Conservation (phyloP, 2,888 invertebrate species). For the Stratiomys singularior region DNA sequence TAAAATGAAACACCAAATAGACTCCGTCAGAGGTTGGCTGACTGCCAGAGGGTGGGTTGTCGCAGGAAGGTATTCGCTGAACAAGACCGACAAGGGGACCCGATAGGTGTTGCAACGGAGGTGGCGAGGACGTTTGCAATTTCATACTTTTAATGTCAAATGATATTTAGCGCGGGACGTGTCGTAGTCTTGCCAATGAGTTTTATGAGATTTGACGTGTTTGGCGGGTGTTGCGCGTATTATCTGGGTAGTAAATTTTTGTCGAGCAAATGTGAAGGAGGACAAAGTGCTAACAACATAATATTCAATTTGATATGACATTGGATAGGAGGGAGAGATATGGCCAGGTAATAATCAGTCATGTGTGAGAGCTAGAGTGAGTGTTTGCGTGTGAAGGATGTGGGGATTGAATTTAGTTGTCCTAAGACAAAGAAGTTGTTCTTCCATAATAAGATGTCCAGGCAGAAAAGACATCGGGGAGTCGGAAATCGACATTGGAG, state of each 20-base stretch:
- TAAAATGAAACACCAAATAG: constrained; percentile 1
- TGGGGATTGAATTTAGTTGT: too few species aligned
- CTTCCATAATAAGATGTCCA: too few species aligned
- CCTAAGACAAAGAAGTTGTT: too few species aligned
- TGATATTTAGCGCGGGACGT: constrained; percentile 13
- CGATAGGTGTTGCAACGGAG: background rate
- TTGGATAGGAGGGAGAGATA: background rate
- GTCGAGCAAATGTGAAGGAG: background rate
- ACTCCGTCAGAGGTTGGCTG: background rate
- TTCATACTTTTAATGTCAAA: constrained; percentile 40
- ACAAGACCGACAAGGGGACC: background rate
- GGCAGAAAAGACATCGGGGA: too few species aligned
- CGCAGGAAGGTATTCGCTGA: background rate
- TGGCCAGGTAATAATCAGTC: too few species aligned
- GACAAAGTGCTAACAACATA: constrained; percentile 13
- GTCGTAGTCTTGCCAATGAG: background rate
- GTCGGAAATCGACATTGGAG: too few species aligned
- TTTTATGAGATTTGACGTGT: constrained; percentile 18
- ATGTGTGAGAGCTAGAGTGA: too few species aligned
- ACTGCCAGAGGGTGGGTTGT: background rate
- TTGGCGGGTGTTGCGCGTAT: constrained; percentile 25
- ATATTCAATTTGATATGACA: background rate
- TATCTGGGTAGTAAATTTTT: background rate
- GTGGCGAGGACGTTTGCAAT: constrained; percentile 1
- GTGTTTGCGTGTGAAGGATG: too few species aligned